Conservation (phyloP, 2,797 vertebrate species). For the Poeciliopsis gracilis region DNA sequence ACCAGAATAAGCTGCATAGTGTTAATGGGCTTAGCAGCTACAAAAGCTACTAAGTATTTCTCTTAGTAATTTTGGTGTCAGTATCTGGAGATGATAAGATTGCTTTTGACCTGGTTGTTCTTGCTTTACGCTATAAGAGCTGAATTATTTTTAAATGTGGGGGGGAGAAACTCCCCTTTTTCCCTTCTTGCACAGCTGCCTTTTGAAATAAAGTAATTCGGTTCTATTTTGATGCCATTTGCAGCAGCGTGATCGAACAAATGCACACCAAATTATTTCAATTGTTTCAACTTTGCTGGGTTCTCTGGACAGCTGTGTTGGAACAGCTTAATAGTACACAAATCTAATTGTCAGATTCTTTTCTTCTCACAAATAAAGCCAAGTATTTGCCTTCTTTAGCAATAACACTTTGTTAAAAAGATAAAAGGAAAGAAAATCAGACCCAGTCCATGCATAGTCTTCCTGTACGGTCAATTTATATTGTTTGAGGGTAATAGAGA, state of each 20-base stretch:
- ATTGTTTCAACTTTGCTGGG: background rate
- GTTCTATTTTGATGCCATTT: background rate
- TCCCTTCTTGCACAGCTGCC: background rate
- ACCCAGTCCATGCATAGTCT: background rate
- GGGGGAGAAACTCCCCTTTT: background rate
- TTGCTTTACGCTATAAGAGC: background rate
- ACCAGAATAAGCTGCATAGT: slow-evolving; percentile 14
- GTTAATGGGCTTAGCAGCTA: slow-evolving; percentile 33
- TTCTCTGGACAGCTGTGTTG: slow-evolving; percentile 19
- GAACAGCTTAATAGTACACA: slow-evolving; percentile 15
- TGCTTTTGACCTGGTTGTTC: background rate
- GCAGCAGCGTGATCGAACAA: background rate
- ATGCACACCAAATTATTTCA: background rate
- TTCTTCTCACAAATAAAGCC: background rate
- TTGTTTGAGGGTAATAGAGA: background rate
- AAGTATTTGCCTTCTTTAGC: background rate
- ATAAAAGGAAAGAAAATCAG: background rate
- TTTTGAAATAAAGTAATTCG: background rate
- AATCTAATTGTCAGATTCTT: background rate
- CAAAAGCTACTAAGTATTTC: slow-evolving; percentile 15
- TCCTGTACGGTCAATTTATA: slow-evolving; percentile 10
- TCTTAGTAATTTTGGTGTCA: slow-evolving; percentile 7
- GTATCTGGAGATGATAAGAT: slow-evolving; percentile 8
- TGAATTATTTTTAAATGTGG: background rate
- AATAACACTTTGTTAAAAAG: background rate